phyloP scores from a whole-genome alignment of 2,888 invertebrate genomes.

The Petrolisthes manimaculis region DNA sequence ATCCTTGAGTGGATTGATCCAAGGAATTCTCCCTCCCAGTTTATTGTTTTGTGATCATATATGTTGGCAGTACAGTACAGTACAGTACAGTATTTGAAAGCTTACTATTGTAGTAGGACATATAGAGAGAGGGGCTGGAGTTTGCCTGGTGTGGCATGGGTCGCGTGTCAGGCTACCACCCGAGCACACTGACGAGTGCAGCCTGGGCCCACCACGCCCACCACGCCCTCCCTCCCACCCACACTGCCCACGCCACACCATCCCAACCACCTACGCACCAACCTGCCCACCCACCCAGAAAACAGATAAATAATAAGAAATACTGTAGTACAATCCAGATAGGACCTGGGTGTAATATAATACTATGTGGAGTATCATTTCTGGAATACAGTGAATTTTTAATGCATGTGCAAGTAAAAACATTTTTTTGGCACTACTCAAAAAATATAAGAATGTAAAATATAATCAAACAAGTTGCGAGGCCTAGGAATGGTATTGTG shows the following conservation, averaged over 20 bases:
- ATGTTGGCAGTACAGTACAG: no score
- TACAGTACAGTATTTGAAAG: no score
- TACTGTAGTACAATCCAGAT: background rate
- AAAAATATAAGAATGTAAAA: background rate
- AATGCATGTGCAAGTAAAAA: no score
- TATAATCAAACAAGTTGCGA: slow-evolving; percentile 13
- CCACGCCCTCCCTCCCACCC: slow-evolving; percentile 34
- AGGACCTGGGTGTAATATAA: no score
- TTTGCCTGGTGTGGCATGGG: slow-evolving; percentile 39
- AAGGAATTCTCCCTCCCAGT: no score
- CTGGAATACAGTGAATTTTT: no score
- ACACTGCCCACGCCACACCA: background rate
- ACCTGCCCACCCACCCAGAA: slow-evolving; percentile 15
- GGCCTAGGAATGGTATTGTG: slow-evolving; percentile 14
- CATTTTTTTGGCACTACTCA: no score
- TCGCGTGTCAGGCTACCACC: slow-evolving; percentile 53
- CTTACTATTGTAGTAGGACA: no score
- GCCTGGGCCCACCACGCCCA: slow-evolving; percentile 47
- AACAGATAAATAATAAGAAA: slow-evolving; percentile 10
- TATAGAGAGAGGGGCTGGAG: no score
- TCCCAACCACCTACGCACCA: background rate
- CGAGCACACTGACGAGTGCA: slow-evolving; percentile 63
- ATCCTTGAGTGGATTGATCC: no score
- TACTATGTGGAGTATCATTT: no score
- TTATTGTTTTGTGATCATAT: no score